Base-by-base conservation (phyloP, 2,113 vertebrate species). In the Nothocercus julius region DNA sequence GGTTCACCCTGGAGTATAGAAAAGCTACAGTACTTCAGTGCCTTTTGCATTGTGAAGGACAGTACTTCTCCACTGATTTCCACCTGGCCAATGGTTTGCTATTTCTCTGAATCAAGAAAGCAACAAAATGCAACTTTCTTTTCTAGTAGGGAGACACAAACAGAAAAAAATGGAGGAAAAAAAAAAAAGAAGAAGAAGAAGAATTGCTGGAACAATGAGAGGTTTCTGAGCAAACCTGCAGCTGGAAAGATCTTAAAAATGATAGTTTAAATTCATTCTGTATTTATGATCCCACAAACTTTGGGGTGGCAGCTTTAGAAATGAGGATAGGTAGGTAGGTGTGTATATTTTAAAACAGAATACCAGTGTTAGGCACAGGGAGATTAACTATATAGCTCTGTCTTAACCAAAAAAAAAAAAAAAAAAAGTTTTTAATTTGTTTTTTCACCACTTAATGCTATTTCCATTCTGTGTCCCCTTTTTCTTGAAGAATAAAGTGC, bases 11-110 rank as follows among this genome's bases (percentile, higher is more conserved):
- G 2, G 66, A 84, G 70, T 72, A 64, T 24, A 87, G 85, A 85
- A 85, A 21, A 90, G 44, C 78, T 87, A 32, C 69, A 32, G 44
- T 81, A 76, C 62, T 81, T 94, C 42, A 51, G 38, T 49, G 44
- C 13, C 79, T 83, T 91, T 63, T 78, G 61, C 87, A 59, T 96
- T 94, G 87, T 90, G 68, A 92, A 95, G 32, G 59, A 20, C 16
- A 1, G 34, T 66, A 17, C 68, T 67, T 80, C 68, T 88, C 80
- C 49, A 0, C 32, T 85, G 51, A 44, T 28, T 85, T 76, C 77
- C 88, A 34, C 73, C 82, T 74, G 53, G 16, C 38, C 76, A 85
- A 16, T 4, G 19, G 21, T 76, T 82, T 74, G 38, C 14, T 92
- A 8, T 79, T 69, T 64, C 83, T 82, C 45, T 80, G 47, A 68